These are phyloP conservation scores for Cuniculus paca DNA, from an alignment of 2,797 vertebrate genomes.

Conservation along the genomic window DNA sequence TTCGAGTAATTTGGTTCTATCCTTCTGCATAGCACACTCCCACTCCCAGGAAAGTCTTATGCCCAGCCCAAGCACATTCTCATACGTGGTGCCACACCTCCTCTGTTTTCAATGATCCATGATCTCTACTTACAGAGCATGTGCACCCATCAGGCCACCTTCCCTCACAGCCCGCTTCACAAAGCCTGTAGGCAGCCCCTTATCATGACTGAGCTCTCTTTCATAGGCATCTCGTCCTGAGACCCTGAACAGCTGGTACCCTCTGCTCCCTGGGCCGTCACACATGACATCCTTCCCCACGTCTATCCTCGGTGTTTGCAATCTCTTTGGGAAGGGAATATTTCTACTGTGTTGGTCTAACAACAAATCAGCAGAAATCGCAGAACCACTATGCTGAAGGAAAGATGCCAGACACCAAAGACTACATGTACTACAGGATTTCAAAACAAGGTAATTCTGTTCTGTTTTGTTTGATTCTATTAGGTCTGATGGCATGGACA, in stretches of 20 bases:
- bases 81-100: accelerated
- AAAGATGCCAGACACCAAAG: constrained; percentile 14
- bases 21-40: background rate
- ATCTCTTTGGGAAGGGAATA: background rate
- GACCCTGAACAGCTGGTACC: background rate
- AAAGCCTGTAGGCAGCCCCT: background rate
- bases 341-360: background rate
- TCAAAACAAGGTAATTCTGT: too few species aligned
- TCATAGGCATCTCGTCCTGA: background rate
- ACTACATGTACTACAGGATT: too few species aligned
- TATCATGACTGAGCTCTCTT: background rate
- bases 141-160: too few species aligned
- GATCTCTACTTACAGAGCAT: background rate
- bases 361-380: background rate
- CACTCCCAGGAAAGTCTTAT: background rate
- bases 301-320: background rate
- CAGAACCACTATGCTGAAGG: constrained; percentile 6
- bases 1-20: background rate
- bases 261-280: background rate
- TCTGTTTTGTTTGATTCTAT: too few species aligned
- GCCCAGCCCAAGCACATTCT: background rate
- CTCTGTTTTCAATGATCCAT: too few species aligned
- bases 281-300: background rate
- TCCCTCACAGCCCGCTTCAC: background rate
- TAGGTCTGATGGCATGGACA: too few species aligned